Base-by-base conservation (phyloP, 1,140 invertebrate species). In the Vanessa atalanta region DNA sequence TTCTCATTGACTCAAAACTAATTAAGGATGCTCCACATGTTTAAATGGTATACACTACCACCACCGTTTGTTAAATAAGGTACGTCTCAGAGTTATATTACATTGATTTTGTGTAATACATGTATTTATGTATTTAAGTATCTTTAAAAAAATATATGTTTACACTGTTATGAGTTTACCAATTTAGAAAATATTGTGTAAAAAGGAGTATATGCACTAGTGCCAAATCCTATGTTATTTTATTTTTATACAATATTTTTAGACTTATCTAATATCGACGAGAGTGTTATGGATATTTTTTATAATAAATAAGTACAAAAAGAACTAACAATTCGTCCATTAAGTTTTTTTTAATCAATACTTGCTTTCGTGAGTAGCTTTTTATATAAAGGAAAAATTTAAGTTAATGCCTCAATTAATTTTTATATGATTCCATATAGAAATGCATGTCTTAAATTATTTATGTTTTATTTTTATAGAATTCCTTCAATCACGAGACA, bases 1-100 rank as follows among this genome's bases (percentile, higher is more conserved):
- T 90, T 91, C 89, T 89, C 86, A 88, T 90, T 88, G 89, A 89
- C 83, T 90, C 89, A 90, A 92, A 92, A 92, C 91, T 93, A 84
- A 88, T 93, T 91, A 91, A 91, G 91, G 91, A 93, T 91, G 88
- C 83, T 87, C 90, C 81, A 89, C 88, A 90, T 91, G 87, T 91
- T 88, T 91, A 91, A 88, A 89, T 85, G 88, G 91, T 93, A 88
- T 83, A 82, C 82, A 83, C 82, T 91, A 90, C 90, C 87, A 89
- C 85, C 89, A 90, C 89, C 89, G 88, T 90, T 88, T 86, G 87
- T 90, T 88, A 77, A 80, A 83, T 85, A 91, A 92, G 90, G 90
- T 92, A 92, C 88, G 90, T 91, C 80, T 81, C 84, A 87, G 83
- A 86, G 83, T 89, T 89, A 83, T 87, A 81, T 88, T 89, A 84